Evolutionary conservation across 2,797 vertebrate genomes (phyloP).

Genomic region (Siniperca undulata): DNA sequence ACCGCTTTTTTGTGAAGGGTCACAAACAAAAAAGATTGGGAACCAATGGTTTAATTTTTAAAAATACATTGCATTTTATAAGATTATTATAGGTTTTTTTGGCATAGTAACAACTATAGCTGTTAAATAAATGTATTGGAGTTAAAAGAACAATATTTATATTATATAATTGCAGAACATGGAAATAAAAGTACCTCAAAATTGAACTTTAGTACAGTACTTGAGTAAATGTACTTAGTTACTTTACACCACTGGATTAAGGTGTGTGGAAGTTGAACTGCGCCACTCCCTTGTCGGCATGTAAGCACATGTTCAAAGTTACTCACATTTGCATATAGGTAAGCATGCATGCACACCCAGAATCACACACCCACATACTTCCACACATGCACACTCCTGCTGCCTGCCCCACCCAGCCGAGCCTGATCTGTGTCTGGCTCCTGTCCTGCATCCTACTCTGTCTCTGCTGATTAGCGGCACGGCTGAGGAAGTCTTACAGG

Average conservation of each 20-base stretch:
- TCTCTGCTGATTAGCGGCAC: slow-evolving; percentile 71
- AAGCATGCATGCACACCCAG: slow-evolving; percentile 7
- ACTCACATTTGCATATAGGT: slow-evolving; percentile 2
- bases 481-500: slow-evolving; percentile 66
- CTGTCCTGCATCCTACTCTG: slow-evolving; percentile 55
- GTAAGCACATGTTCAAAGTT: slow-evolving; percentile 1
- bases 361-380: slow-evolving; percentile 28
- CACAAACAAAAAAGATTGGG: not conserved
- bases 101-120: not conserved
- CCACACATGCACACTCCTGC: slow-evolving; percentile 26
- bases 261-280: not conserved
- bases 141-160: not conserved
- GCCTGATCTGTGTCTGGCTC: slow-evolving; percentile 70
- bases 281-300: not conserved
- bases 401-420: slow-evolving; percentile 40
- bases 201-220: not conserved
- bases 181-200: not conserved
- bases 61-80: not conserved
- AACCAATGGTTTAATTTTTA: not conserved
- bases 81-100: not conserved
- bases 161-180: not conserved
- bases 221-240: not conserved
- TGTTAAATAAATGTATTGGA: not conserved
- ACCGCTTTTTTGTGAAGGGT: not conserved
- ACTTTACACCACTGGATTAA: not conserved